A percentile compares a stretch with the other conserved stretches of the same genome.
These are phyloP conservation scores for Steinernema scapterisci DNA, from an alignment of 2,888 invertebrate species.

Conservation along the genomic window DNA sequence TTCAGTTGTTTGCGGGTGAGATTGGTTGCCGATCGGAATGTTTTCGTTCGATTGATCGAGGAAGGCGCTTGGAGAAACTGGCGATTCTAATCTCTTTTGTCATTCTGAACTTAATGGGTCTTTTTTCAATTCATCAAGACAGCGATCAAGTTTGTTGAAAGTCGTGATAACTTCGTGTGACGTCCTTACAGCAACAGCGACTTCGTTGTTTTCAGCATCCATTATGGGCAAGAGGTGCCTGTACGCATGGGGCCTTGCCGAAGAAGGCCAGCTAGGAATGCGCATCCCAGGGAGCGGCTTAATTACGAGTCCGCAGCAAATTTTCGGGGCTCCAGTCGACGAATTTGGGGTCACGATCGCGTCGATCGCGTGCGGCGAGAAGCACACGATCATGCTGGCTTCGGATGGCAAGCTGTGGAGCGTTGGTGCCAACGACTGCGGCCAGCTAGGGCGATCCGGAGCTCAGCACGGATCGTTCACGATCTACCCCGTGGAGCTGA, in stretches of 20 bases:
- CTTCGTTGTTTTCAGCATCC: no score
- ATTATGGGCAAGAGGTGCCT: conserved; percentile 19
- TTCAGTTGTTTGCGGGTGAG: no score
- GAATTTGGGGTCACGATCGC: conserved; percentile 44
- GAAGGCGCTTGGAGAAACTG: no score
- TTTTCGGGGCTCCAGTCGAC: conserved; percentile 50
- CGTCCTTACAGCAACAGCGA: no score
- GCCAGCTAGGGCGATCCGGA: conserved; percentile 37
- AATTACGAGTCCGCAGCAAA: conserved; percentile 44
- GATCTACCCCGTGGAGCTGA: conserved; percentile 52
- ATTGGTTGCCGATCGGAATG: no score
- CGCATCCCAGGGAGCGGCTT: conserved; percentile 39
- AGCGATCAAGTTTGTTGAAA: no score
- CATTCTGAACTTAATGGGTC: no score
- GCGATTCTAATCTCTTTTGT: no score
- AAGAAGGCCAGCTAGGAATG: conserved; percentile 55
- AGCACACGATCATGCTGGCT: conserved; percentile 56
- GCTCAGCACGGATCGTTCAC: conserved; percentile 49
- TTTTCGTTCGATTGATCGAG: no score
- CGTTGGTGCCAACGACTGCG: conserved; percentile 52
- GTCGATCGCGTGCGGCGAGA: conserved; percentile 53
- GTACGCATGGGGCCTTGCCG: conserved; percentile 50
- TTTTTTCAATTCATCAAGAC: no score
- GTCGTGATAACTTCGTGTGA: no score
- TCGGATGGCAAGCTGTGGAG: conserved; percentile 58